Base-by-base conservation (phyloP, 2,888 invertebrate genomes). In the Dastarcus helophoroides region DNA sequence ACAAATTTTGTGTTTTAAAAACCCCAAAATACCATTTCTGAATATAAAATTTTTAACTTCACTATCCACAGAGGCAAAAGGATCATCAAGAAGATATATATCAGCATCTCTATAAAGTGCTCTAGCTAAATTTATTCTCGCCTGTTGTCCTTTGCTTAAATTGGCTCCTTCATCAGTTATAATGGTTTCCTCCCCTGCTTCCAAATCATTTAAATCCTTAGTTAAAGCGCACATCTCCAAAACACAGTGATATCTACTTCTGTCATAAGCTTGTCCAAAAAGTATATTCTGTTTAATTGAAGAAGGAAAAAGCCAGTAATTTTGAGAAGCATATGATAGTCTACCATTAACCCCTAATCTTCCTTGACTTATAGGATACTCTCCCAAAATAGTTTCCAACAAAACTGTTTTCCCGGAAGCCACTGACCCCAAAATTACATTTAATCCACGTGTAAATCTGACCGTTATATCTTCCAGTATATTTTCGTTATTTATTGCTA, bases 361-460 rank as follows among this genome's bases (percentile, higher is more conserved):
- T 1, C 66, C 66, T 10, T 56, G 53, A 3, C 51, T 54, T 6
- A 55, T 17, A 1, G 50, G 38, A 7, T 61, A 41, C 37, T 65
- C 65, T 4, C 46, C 52, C 10, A 67, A 36, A 11, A 66, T 41
- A 2, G 62, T 35, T 39, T 65, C 58, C 1, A 68, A 38, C 2
- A 67, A 22, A 1, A 63, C 55, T 1, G 63, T 62, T 44, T 80
- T 80, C 23, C 79, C 79, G 11, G 71, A 62, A 11, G 79, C 80
- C 3, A 79, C 73, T 2, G 71, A 65, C 6, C 80, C 80, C 16
- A 77, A 69, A 5, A 80, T 52, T 1, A 71, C 69, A 17, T 65
- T 61, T 4, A 71, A 40, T 22, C 65, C 52, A 1, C 33, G 38
- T 27, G 64, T 62, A 2, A 71, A 47, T 19, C 56, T 53, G 14